Percentiles rank a stretch among this genome's conserved stretches.
Conservation (phyloP, 2,888 invertebrate genomes). For the Oligia fasciuncula region DNA sequence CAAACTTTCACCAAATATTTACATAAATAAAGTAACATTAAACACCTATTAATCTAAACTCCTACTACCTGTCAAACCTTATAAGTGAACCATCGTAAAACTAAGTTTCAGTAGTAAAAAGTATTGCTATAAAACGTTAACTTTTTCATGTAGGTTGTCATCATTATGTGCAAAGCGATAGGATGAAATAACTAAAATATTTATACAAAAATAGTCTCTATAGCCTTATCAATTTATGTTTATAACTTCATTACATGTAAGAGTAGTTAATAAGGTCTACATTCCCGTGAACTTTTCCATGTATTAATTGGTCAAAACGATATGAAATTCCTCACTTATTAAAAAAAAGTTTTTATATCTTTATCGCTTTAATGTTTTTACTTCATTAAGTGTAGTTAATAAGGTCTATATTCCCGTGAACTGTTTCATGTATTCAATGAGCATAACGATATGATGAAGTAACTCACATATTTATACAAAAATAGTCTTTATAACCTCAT, state of each 20-base stretch:
- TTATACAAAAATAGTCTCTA: conserved; percentile 23
- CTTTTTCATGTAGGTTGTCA: conserved; percentile 29
- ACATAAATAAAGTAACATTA: conserved; percentile 56
- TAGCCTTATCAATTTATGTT: conserved; percentile 6
- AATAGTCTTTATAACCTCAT: conserved; percentile 7
- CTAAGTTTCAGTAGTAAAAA: conserved; percentile 48
- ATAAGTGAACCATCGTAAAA: conserved; percentile 57
- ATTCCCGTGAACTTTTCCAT: conserved; percentile 2
- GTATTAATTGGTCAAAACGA: background rate
- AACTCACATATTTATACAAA: conserved; percentile 1
- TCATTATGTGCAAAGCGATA: background rate
- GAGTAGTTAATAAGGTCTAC: conserved; percentile 9
- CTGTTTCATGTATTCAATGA: background rate
- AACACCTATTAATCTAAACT: conserved; percentile 58
- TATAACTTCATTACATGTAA: background rate
- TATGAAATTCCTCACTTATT: background rate
- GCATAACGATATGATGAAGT: background rate
- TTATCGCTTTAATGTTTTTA: background rate
- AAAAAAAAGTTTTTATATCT: background rate
- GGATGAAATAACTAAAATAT: background rate
- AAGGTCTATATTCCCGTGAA: conserved; percentile 14
- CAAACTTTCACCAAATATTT: conserved; percentile 49
- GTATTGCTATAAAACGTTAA: conserved; percentile 55
- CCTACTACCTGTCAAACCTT: conserved; percentile 52
- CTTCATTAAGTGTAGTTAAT: background rate